phyloP scores from a whole-genome alignment of 2,888 invertebrate genomes.

The Ochropleura leucogaster region DNA sequence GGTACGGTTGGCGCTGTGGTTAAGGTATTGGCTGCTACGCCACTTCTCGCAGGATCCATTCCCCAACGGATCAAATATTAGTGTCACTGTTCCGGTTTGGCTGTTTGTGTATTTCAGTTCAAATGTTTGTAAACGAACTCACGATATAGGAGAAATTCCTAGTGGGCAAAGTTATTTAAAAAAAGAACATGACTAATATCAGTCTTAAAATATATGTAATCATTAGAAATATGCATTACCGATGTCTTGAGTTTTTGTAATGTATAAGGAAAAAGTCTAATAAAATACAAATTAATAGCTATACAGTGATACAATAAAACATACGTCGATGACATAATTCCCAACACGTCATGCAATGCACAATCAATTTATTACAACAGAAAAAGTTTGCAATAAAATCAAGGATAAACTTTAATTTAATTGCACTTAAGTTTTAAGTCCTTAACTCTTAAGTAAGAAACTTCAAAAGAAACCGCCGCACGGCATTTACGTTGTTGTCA shows the following conservation, averaged over 20 bases:
- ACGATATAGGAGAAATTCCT: too few relatives aligned
- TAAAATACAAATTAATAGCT: conserved; percentile 5
- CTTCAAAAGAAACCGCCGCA: conserved; percentile 43
- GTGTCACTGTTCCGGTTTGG: too few relatives aligned
- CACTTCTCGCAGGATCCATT: too few relatives aligned
- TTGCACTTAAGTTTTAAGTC: background rate
- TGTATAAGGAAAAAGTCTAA: conserved; percentile 41
- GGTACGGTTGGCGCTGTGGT: too few relatives aligned
- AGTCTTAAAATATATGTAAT: background rate
- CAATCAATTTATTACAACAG: conserved; percentile 6
- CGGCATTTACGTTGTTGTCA: conserved; percentile 11
- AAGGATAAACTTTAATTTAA: background rate
- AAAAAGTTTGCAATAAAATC: background rate
- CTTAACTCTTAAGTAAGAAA: conserved; percentile 12
- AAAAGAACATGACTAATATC: background rate
- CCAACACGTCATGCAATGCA: conserved; percentile 11
- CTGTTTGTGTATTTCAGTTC: too few relatives aligned
- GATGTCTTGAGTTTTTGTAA: background rate
- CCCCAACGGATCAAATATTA: too few relatives aligned
- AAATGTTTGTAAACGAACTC: too few relatives aligned
- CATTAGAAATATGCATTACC: background rate
- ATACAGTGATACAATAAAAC: background rate
- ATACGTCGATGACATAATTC: conserved; percentile 42
- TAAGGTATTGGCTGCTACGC: too few relatives aligned
- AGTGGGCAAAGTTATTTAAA: too few relatives aligned